phyloP scores from a whole-genome alignment of 2,797 vertebrate genomes.

The Artibeus lituratus region DNA sequence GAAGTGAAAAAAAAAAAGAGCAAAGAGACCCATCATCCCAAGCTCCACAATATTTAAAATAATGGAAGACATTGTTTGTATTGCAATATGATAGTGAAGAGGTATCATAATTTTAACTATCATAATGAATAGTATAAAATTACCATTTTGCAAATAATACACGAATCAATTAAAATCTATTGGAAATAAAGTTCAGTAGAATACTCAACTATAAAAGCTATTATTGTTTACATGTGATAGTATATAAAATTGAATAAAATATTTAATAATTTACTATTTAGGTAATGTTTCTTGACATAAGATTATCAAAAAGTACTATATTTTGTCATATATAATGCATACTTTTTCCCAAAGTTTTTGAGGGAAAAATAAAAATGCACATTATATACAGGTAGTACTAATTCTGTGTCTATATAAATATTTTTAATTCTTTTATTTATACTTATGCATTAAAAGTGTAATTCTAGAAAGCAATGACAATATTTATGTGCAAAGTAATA shows the following conservation, averaged over 20 bases:
- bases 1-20: background rate
- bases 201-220: background rate
- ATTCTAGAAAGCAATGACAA: no score
- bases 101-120: background rate
- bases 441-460: no score
- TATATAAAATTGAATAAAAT: slow-evolving; percentile 23
- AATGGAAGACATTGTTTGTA: background rate
- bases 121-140: background rate
- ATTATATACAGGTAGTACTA: no score
- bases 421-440: no score
- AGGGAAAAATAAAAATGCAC: no score
- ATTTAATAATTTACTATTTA: slow-evolving; percentile 28
- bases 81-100: background rate
- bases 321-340: no score
- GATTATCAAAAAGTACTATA: background rate
- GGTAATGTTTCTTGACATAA: slow-evolving; percentile 32
- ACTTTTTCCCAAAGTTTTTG: no score
- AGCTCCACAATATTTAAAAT: background rate
- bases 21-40: background rate
- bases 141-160: background rate
- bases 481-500: no score
- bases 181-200: background rate
- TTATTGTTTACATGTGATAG: background rate
- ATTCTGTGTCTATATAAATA: no score
- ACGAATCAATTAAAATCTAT: background rate